Evolutionary conservation across 2,113 vertebrate species (phyloP).

Genomic region (Mugil cephalus): DNA sequence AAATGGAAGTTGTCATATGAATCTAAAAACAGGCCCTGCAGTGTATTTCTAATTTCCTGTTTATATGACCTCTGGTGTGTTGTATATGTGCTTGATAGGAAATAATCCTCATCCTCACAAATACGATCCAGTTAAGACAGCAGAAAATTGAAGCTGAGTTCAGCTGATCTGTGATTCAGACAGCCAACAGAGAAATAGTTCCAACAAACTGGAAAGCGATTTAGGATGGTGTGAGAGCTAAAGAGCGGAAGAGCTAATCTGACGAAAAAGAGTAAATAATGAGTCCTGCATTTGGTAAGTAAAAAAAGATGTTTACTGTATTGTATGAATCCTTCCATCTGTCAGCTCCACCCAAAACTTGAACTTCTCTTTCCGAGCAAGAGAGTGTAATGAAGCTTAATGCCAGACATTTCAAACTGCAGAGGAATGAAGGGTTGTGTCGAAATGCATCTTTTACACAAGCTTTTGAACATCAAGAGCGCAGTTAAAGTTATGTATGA

Average conservation of each 20-base stretch:
- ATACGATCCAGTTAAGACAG: background rate
- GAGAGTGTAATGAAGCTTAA: conserved; percentile 16
- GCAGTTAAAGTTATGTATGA: background rate
- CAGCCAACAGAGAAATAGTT: background rate
- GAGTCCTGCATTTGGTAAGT: conserved; percentile 48
- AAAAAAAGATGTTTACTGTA: conserved; percentile 69
- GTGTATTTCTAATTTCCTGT: conserved; percentile 44
- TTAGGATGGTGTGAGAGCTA: conserved; percentile 37
- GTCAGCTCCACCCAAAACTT: conserved; percentile 68
- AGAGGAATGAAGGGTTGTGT: conserved; percentile 18
- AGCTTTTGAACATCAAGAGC: background rate
- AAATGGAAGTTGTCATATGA: conserved; percentile 23
- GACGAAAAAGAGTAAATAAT: conserved; percentile 32
- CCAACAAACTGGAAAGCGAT: background rate
- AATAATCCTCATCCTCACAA: conserved; percentile 33
- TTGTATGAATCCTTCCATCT: conserved; percentile 59
- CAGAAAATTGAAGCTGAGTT: background rate
- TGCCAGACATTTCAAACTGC: conserved; percentile 35
- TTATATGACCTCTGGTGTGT: conserved; percentile 53
- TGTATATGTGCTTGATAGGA: conserved; percentile 37
- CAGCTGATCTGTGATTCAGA: conserved; percentile 1
- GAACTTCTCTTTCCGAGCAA: conserved; percentile 49
- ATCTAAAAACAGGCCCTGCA: conserved; percentile 55
- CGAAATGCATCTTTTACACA: too few relatives aligned
- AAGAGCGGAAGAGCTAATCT: conserved; percentile 13